phyloP scores from a whole-genome alignment of 2,113 vertebrate species.

The Poecilia latipinna region DNA sequence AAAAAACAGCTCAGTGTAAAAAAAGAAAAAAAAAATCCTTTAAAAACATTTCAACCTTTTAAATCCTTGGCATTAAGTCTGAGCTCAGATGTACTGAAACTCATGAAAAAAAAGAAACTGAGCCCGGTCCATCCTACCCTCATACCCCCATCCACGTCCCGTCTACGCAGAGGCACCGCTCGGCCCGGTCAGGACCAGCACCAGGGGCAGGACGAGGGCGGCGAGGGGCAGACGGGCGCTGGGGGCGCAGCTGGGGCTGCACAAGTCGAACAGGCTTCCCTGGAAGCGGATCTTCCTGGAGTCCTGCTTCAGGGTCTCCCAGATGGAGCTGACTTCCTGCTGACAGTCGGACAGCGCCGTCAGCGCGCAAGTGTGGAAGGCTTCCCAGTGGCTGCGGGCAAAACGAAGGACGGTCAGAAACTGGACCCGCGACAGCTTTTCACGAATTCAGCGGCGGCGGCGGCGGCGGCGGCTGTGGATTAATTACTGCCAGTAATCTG shows the following conservation, averaged over 20 bases:
- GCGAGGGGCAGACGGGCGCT: slow-evolving; percentile 23
- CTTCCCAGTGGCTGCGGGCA: slow-evolving; percentile 81
- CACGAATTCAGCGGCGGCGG: slow-evolving; percentile 23
- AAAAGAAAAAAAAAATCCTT: slow-evolving; percentile 45
- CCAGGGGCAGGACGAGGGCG: slow-evolving; percentile 57
- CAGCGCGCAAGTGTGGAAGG: slow-evolving; percentile 80
- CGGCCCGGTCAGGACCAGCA: slow-evolving; percentile 41
- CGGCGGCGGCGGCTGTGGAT: slow-evolving; percentile 23
- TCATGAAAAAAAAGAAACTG: background rate
- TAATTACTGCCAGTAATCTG: slow-evolving; percentile 51
- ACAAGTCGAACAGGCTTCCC: slow-evolving; percentile 82
- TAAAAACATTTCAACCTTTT: slow-evolving; percentile 47
- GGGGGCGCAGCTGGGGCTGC: slow-evolving; percentile 69
- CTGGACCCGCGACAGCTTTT: slow-evolving; percentile 5
- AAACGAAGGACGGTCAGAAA: slow-evolving; percentile 42
- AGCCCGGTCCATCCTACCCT: background rate
- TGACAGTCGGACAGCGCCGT: slow-evolving; percentile 74
- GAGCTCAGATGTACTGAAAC: slow-evolving; percentile 27
- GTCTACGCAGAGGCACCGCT: slow-evolving; percentile 45
- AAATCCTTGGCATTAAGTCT: slow-evolving; percentile 71
- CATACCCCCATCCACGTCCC: background rate
- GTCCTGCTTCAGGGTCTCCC: slow-evolving; percentile 81
- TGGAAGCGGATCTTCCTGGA: slow-evolving; percentile 81
- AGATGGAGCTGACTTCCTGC: slow-evolving; percentile 79
- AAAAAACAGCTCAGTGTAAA: slow-evolving; percentile 36